Percentiles rank a stretch among this genome's conserved stretches.
phyloP scores from a whole-genome alignment of 2,113 vertebrate species.

The Anas platyrhynchos region DNA sequence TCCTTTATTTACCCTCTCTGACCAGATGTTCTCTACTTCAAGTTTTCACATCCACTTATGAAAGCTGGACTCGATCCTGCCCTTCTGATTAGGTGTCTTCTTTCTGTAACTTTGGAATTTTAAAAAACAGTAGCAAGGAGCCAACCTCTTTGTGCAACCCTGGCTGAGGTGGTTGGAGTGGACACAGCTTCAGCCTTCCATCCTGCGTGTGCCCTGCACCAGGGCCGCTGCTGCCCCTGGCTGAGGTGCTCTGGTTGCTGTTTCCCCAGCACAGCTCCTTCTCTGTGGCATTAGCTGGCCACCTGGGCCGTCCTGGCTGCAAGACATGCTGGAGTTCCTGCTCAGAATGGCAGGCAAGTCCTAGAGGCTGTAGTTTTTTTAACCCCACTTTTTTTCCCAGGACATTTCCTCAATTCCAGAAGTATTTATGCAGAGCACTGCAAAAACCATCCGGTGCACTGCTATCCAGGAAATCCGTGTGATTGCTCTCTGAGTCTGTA shows the following conservation, averaged over 20 bases:
- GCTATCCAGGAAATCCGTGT: conserved; percentile 44
- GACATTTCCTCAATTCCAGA: not conserved
- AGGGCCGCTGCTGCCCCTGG: not conserved
- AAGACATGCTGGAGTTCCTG: not conserved
- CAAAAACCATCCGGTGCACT: not conserved
- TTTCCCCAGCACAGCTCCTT: not conserved
- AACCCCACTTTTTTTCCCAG: not conserved
- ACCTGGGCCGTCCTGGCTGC: not conserved
- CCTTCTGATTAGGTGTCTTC: not conserved
- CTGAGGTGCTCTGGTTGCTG: not conserved
- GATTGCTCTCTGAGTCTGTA: not conserved
- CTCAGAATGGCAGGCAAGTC: not conserved
- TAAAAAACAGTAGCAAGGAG: not conserved
- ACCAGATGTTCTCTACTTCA: not conserved
- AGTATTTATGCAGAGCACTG: not conserved
- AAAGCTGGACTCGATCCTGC: not conserved
- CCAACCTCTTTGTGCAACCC: not conserved
- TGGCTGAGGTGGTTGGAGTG: not conserved
- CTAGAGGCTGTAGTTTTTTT: not conserved
- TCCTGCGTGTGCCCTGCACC: not conserved
- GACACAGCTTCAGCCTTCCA: not conserved
- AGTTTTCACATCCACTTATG: not conserved
- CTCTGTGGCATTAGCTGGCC: not conserved
- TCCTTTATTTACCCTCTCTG: not conserved
- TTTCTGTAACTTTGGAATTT: not conserved